Evolutionary conservation across 2,888 invertebrate genomes (phyloP).

Genomic region (Malthinus flaveolus): DNA sequence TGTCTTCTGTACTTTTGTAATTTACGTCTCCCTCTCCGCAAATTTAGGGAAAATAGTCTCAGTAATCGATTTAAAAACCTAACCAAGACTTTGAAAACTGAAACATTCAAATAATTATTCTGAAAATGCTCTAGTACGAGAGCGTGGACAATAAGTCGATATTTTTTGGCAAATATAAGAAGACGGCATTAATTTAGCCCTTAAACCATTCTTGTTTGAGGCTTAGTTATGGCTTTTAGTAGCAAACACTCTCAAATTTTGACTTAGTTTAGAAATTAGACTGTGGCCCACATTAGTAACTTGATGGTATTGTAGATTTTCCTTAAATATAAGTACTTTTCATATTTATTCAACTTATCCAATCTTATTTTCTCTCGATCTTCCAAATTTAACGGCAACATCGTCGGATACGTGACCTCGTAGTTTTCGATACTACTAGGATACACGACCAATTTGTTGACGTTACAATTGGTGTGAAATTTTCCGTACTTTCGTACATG

Average conservation of each 20-base stretch:
- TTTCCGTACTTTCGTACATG: conserved; percentile 34
- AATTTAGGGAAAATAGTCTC: no score
- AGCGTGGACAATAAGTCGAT: no score
- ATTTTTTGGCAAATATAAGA: no score
- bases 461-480: conserved; percentile 65
- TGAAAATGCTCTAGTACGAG: no score
- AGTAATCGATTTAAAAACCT: no score
- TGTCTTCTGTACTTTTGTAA: no score
- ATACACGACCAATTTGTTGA: conserved; percentile 60
- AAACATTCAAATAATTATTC: no score
- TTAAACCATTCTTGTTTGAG: no score
- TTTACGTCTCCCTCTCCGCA: no score
- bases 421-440: conserved; percentile 46
- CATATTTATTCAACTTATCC: background rate
- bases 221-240: no score
- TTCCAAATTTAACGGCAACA: background rate
- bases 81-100: no score
- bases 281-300: conserved; percentile 31
- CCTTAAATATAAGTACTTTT: conserved; percentile 11
- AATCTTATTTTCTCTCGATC: background rate
- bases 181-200: no score
- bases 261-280: conserved; percentile 15
- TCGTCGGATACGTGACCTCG: background rate
- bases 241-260: background rate
- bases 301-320: conserved; percentile 26